These are phyloP conservation scores for Nannobrachium achirus DNA, from an alignment of 2,113 vertebrate genomes.

Conservation along the genomic window DNA sequence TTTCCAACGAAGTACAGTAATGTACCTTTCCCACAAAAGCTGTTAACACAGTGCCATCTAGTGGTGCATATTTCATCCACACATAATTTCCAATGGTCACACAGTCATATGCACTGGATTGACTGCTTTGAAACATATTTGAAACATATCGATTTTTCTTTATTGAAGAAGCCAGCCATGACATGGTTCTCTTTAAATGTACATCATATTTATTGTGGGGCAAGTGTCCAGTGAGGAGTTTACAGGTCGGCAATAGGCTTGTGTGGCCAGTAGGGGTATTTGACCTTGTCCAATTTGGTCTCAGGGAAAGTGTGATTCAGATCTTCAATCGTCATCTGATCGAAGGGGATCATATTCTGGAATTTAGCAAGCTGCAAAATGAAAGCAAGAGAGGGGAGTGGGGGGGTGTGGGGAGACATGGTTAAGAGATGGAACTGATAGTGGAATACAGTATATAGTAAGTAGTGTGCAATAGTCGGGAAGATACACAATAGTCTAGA, in stretches of 20 bases:
- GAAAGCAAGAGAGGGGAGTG: slow-evolving; percentile 12
- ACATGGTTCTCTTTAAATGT: slow-evolving; percentile 54
- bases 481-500: not conserved
- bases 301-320: slow-evolving; percentile 85
- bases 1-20: no score
- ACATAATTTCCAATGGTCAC: not conserved
- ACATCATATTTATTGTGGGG: slow-evolving; percentile 68
- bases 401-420: not conserved
- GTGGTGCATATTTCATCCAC: slow-evolving; percentile 16
- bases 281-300: slow-evolving; percentile 88
- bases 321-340: slow-evolving; percentile 94
- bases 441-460: not conserved
- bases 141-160: not conserved
- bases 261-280: slow-evolving; percentile 92
- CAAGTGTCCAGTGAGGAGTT: slow-evolving; percentile 40
- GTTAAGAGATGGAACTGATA: not conserved
- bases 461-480: not conserved
- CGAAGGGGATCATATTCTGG: slow-evolving; percentile 91
- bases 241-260: slow-evolving; percentile 87
- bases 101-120: not conserved
- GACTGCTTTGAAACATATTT: not conserved
- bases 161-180: slow-evolving; percentile 9
- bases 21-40: no score
- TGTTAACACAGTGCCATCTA: slow-evolving; percentile 25
- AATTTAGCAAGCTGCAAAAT: slow-evolving; percentile 92